A percentile compares a stretch with the other conserved stretches of the same genome.
These are phyloP conservation scores for Muricea muricata DNA, from an alignment of 92 coral and sea anemone species.

Conservation along the genomic window DNA sequence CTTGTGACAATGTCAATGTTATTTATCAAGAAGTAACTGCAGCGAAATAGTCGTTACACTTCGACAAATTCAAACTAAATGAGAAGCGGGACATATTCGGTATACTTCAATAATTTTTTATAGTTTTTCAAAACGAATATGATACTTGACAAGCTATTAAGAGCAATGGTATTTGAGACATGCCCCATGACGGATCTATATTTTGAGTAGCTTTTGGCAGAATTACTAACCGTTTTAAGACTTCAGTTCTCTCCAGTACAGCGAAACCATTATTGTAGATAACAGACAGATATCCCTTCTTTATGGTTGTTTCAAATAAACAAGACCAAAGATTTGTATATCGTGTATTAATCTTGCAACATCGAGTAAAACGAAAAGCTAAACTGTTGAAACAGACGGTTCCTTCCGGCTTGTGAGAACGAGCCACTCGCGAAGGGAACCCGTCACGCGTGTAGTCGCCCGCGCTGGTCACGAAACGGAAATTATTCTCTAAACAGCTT, in stretches of 20 bases:
- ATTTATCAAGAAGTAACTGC: background rate
- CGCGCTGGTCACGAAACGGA: conserved; percentile 7
- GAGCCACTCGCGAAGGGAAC: conserved; percentile 25
- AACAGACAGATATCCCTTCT: background rate
- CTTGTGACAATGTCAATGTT: conserved; percentile 17
- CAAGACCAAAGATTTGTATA: background rate
- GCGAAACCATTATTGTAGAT: conserved; percentile 10
- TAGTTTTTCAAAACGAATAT: background rate
- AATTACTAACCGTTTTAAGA: conserved; percentile 24
- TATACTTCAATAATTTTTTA: background rate
- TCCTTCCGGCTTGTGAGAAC: conserved; percentile 50
- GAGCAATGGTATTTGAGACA: conserved; percentile 36
- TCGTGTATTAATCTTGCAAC: conserved; percentile 22
- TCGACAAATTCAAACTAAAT: background rate
- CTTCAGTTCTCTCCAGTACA: background rate
- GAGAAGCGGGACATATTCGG: background rate
- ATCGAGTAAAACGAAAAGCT: conserved; percentile 32
- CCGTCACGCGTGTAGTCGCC: conserved; percentile 27
- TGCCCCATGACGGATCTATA: conserved; percentile 26
- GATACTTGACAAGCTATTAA: background rate
- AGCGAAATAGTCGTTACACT: background rate
- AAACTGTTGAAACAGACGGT: conserved; percentile 44
- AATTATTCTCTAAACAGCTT: background rate
- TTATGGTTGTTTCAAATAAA: background rate
- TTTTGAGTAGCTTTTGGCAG: background rate